Evolutionary conservation across 1,140 invertebrate genomes (phyloP), one percentile per base, ranked within the genome.

Genomic region (Laodelphax striatellus): DNA sequence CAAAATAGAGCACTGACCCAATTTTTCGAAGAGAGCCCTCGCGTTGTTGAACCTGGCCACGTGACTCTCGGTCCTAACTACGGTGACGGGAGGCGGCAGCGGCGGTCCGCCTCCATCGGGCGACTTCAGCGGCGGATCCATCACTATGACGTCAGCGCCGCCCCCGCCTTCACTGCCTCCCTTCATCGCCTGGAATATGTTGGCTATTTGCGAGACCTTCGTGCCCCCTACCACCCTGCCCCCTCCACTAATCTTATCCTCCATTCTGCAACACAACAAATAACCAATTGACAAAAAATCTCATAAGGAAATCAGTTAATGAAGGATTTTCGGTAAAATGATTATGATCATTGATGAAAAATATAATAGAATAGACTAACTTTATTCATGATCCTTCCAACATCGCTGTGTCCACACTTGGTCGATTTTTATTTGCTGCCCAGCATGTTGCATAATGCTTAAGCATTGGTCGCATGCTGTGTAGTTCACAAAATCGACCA

Each of bases 41-140:
- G 93, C 93, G 73, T 88, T 92, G 70, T 94, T 94, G 73, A 97
- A 96, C 53, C 93, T 76, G 16, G 89, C 85, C 63, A 92, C 82
- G 70, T 93, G 90, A 63, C 89, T 92, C 75, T 94, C 90, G 3
- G 88, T 90, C 55, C 90, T 78, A 44, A 87, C 87, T n/a, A 90
- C 85, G 3, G 85, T 86, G 42, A 86, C 83, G 66, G 80, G 79
- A 41, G 75, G 77, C 56, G 79, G 73, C 34, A 5, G 2, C 24
- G 24, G 2, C 24, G n/a, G 9, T 2, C 34, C 34, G 22, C 73
- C 73, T 34, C 76, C 74, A 50, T 57, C 52, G 19, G 52, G 61
- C 14, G 55, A 55, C 24, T 52, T 50, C 11, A 24, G 17, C 19
- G 52, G 63, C 55, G 54, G 64, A 16, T 52, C 66, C 22, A 22